Conservation (phyloP, 2,888 invertebrate species). For the Cheilosia soror region DNA sequence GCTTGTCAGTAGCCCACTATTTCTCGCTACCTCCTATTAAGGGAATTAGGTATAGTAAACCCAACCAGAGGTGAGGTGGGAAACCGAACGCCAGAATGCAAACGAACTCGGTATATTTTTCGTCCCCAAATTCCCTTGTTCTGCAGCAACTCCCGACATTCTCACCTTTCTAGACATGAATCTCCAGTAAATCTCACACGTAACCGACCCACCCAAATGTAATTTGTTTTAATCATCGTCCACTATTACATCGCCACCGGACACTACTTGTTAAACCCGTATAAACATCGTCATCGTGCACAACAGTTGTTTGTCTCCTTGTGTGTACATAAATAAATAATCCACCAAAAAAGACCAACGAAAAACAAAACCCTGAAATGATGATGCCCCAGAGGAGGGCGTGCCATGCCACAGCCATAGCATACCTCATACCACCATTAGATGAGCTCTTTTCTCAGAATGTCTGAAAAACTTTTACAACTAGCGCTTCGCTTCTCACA, state of each 20-base stretch:
- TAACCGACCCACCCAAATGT: conserved; percentile 17
- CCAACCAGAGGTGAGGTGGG: too few relatives aligned
- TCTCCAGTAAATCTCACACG: conserved; percentile 20
- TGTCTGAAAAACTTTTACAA: conserved; percentile 14
- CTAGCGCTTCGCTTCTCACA: conserved; percentile 2
- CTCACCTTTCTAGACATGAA: background rate
- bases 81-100: too few relatives aligned
- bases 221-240: conserved; percentile 51
- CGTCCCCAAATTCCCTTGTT: too few relatives aligned
- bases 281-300: conserved; percentile 41
- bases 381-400: conserved; percentile 63
- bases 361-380: conserved; percentile 49
- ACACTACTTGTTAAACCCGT: conserved; percentile 42
- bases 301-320: conserved; percentile 43
- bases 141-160: background rate
- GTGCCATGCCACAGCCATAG: conserved; percentile 39
- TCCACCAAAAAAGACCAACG: conserved; percentile 6
- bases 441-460: conserved; percentile 56
- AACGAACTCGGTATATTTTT: too few relatives aligned
- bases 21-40: too few relatives aligned
- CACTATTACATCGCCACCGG: conserved; percentile 50
- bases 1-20: too few relatives aligned
- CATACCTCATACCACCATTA: conserved; percentile 21
- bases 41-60: too few relatives aligned
- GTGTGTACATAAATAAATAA: conserved; percentile 29